Conservation (phyloP, 1,140 invertebrate species). For the Lasioglossum albipes region DNA sequence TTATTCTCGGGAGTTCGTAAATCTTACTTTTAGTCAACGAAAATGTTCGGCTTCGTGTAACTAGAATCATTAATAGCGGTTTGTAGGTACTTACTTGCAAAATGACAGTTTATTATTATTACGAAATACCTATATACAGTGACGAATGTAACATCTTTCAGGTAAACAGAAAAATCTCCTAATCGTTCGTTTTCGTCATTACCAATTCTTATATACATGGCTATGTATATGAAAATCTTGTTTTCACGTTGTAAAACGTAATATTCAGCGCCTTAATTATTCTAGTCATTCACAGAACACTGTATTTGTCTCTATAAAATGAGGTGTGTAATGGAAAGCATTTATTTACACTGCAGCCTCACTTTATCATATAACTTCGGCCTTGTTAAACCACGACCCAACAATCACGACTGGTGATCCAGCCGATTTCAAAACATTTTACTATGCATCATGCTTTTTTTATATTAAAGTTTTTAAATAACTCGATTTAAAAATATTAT, state of each 20-base stretch:
- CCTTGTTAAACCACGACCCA: constrained; percentile 23
- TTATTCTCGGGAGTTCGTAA: constrained; percentile 9
- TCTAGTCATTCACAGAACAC: constrained; percentile 47
- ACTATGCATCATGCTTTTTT: constrained; percentile 16
- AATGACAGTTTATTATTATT: constrained; percentile 30
- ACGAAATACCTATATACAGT: constrained; percentile 37
- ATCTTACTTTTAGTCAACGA: neutral
- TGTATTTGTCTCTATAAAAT: constrained; percentile 43
- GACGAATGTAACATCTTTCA: constrained; percentile 32
- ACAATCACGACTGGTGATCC: constrained; percentile 8
- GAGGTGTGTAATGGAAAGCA: constrained; percentile 54
- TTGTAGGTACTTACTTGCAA: constrained; percentile 25
- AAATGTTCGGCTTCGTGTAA: neutral
- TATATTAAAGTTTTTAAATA: constrained; percentile 51
- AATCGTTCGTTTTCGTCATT: constrained; percentile 22
- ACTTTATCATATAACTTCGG: constrained; percentile 39
- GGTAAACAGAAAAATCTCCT: constrained; percentile 29
- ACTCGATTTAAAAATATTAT: constrained; percentile 61
- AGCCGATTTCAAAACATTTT: constrained; percentile 17
- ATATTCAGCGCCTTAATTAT: constrained; percentile 35
- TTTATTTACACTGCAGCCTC: constrained; percentile 64
- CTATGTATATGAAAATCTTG: constrained; percentile 42
- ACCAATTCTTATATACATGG: constrained; percentile 28
- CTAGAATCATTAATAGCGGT: constrained; percentile 29
- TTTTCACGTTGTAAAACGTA: constrained; percentile 38